These are phyloP conservation scores for Muraenolepis orangiensis DNA, from an alignment of 2,797 vertebrate genomes.

Conservation along the genomic window DNA sequence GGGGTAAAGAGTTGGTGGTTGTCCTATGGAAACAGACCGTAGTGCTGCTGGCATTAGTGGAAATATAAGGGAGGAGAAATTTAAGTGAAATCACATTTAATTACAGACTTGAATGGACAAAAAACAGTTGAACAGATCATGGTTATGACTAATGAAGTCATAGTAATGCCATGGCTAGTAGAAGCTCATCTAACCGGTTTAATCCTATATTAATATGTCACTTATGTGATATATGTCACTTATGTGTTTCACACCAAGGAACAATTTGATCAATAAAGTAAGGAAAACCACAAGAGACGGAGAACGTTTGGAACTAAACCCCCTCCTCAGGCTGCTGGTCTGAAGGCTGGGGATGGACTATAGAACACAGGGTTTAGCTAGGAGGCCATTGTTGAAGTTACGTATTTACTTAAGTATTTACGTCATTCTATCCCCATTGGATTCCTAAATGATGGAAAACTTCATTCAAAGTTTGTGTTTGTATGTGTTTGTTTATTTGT, in stretches of 20 bases:
- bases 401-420: not conserved
- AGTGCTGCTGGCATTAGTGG: not conserved
- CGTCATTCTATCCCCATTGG: not conserved
- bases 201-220: too few relatives aligned
- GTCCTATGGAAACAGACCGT: not conserved
- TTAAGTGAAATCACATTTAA: not conserved
- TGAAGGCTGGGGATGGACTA: not conserved
- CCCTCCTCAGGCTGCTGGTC: not conserved
- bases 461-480: not conserved
- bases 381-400: not conserved
- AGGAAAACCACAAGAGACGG: not conserved
- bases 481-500: not conserved
- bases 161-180: not conserved
- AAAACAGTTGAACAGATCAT: not conserved
- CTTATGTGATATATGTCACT: not conserved
- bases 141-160: not conserved
- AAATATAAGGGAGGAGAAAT: not conserved
- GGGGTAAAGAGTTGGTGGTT: not conserved
- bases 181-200: not conserved
- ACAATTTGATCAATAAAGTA: not conserved
- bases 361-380: not conserved
- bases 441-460: not conserved
- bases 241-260: not conserved
- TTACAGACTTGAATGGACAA: slow-evolving; percentile 1
- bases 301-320: not conserved